Evolutionary conservation across 2,797 vertebrate genomes (phyloP).

Genomic region (Meriones psammophilus): DNA sequence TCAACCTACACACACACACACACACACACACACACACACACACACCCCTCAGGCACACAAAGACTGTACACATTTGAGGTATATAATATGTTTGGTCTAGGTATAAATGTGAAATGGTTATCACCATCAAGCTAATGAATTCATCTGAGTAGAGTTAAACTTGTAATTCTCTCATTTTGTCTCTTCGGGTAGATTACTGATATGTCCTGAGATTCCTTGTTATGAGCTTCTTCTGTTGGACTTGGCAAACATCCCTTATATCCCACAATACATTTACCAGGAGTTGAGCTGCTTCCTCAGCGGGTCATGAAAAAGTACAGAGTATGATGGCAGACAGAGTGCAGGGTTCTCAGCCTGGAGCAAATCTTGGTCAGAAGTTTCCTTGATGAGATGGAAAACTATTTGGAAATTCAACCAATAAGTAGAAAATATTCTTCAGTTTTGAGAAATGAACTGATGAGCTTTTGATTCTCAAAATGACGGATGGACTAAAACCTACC

Average conservation of each 20-base stretch:
- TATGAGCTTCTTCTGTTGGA: slow-evolving; percentile 24
- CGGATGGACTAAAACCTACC: slow-evolving; percentile 17
- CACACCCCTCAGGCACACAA: neutral
- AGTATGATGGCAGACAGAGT: slow-evolving; percentile 21
- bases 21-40: neutral
- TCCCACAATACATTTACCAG: neutral
- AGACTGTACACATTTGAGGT: neutral
- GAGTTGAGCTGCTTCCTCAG: neutral
- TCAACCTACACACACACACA: neutral
- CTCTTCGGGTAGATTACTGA: slow-evolving; percentile 16
- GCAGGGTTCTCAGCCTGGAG: slow-evolving; percentile 56
- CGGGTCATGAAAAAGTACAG: neutral
- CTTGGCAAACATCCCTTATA: neutral
- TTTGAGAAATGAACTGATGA: neutral
- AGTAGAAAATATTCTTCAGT: neutral
- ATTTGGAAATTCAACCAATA: slow-evolving; percentile 64
- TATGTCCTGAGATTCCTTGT: neutral
- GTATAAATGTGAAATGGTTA: neutral
- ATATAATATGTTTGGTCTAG: neutral
- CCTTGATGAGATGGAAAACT: slow-evolving; percentile 59
- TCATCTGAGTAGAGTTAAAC: neutral
- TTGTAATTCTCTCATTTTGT: slow-evolving; percentile 48
- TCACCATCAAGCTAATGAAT: neutral
- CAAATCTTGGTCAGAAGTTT: slow-evolving; percentile 44
- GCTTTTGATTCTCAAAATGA: slow-evolving; percentile 48